Evolutionary conservation across 2,113 vertebrate genomes (phyloP), one percentile per base, ranked within the genome.

Genomic region (Oncorhynchus clarkii): DNA sequence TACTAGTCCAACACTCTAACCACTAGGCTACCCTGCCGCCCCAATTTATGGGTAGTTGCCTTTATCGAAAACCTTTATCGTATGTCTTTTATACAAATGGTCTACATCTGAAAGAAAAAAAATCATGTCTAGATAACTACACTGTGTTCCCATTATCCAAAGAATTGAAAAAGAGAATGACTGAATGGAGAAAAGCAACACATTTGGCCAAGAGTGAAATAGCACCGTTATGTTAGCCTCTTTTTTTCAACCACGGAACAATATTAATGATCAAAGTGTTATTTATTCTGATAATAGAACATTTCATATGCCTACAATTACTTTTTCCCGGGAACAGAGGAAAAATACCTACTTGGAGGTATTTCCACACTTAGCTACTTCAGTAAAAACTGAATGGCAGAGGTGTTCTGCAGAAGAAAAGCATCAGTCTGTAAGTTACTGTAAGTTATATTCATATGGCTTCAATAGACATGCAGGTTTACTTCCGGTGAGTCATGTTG

Each of bases 11-110:
- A 31, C 31, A 5, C 31, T 34, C 31, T 34, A 34, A 34, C 31
- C 5, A 6, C 31, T 34, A 34, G 5, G 31, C 31, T 34, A 34
- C 31, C 31, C 31, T 34, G 31, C 5, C 5, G 31, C 31, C 31
- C 31, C 31, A 34, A 34, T 24, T 70, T 26, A 72, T 79, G 76
- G 81, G 74, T 51, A 70, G 62, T 59, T 77, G 65, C 67, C 57
- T 45, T 75, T 64, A 31, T 22, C 8, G 1, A 60, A 9, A 22
- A 20, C 1, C 8, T 60, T 60, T 57, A 5, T 20, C 39, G 18
- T 20, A 20, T 57, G 54, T 20, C 13, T 20, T 57, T 57, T 18
- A 20, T 6, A 20, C 18, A 57, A 57, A 57, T 11, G 54, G 54
- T 57, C 54, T 57, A 20, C 3, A 57, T 18, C 54, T 57, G 20